Percentiles rank a stretch among this genome's conserved stretches.
Conservation (phyloP, 2,797 vertebrate genomes). For the Meriones psammophilus region DNA sequence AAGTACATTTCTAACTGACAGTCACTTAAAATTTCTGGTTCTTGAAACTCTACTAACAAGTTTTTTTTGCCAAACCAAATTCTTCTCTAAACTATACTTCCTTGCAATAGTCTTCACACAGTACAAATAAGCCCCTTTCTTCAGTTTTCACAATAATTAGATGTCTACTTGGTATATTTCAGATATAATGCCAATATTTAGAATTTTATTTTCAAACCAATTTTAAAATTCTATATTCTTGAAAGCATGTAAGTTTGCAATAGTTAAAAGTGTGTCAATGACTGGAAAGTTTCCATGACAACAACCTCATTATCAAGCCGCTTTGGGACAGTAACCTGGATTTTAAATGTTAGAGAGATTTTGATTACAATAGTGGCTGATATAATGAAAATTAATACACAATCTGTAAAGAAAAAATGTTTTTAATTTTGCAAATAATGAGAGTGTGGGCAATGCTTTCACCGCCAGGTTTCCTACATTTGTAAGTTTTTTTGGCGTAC, state of each 20-base stretch:
- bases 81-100: constrained; percentile 46
- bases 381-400: constrained; percentile 81
- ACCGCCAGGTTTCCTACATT: constrained; percentile 12
- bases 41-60: not conserved
- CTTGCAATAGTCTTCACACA: not conserved
- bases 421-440: constrained; percentile 78
- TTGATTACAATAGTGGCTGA: constrained; percentile 82
- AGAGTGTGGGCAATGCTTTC: not conserved
- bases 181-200: constrained; percentile 48
- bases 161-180: not conserved
- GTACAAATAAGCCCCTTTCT: not conserved
- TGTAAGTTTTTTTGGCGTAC: not conserved
- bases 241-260: constrained; percentile 65
- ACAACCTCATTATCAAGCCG: constrained; percentile 86
- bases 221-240: constrained; percentile 71
- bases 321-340: constrained; percentile 83
- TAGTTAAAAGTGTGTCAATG: constrained; percentile 72
- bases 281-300: constrained; percentile 86
- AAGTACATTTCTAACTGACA: not conserved
- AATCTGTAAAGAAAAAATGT: constrained; percentile 76
- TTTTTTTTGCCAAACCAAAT: constrained; percentile 8
- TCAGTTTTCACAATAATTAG: constrained; percentile 71
- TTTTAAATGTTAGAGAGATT: constrained; percentile 82
- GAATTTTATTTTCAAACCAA: constrained; percentile 56
- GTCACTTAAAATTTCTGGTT: constrained; percentile 21